phyloP scores from a whole-genome alignment of 2,888 invertebrate genomes.

The Lithophane leautieri region DNA sequence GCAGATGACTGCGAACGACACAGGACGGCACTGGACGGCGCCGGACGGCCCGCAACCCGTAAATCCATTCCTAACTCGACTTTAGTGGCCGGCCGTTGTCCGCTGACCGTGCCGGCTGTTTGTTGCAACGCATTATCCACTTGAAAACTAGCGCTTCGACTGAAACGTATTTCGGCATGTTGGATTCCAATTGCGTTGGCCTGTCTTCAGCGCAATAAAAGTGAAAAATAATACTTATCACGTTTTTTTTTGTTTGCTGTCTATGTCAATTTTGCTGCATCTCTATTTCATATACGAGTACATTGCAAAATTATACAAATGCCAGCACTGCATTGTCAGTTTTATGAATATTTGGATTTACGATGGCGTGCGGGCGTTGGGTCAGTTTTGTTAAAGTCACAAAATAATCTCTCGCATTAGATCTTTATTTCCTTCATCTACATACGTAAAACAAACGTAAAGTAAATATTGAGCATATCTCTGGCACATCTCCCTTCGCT shows the following conservation, averaged over 20 bases:
- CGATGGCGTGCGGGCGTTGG: constrained; percentile 54
- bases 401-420: constrained; percentile 65
- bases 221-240: constrained; percentile 13
- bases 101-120: constrained; percentile 69
- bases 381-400: constrained; percentile 66
- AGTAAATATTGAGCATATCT: constrained; percentile 75
- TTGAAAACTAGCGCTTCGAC: constrained; percentile 63
- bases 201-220: constrained; percentile 42
- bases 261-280: constrained; percentile 43
- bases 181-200: constrained; percentile 46
- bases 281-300: constrained; percentile 55
- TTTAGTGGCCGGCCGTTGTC: constrained; percentile 76
- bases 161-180: constrained; percentile 58
- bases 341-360: constrained; percentile 68
- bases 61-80: constrained; percentile 88
- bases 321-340: constrained; percentile 66
- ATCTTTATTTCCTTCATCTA: constrained; percentile 71
- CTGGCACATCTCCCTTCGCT: constrained; percentile 72
- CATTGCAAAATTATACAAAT: constrained; percentile 66
- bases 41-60: constrained; percentile 74
- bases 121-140: constrained; percentile 80
- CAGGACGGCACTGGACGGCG: constrained; percentile 50
- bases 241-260: constrained; percentile 19
- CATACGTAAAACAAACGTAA: constrained; percentile 71
- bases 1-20: constrained; percentile 58